Percentiles rank a stretch among this genome's conserved stretches.
phyloP scores from a whole-genome alignment of 2,888 invertebrate species.

The Agelastica alni region DNA sequence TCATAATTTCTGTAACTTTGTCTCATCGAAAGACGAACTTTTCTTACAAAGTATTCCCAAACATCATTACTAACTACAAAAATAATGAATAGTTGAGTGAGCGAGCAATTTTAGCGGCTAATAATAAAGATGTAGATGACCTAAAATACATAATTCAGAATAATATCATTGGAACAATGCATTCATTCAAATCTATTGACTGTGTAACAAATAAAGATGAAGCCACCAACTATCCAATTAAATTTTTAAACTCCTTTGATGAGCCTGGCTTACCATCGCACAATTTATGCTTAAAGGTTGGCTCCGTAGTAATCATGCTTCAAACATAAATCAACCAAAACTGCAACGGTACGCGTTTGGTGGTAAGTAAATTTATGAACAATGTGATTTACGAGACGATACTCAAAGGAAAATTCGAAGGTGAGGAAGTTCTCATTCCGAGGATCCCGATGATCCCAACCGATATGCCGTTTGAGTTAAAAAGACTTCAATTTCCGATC shows the following conservation, averaged over 20 bases:
- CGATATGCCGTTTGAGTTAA: too few species aligned
- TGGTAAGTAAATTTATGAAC: too few species aligned
- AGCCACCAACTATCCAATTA: too few species aligned
- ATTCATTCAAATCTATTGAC: constrained; percentile 22
- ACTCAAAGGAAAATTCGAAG: too few species aligned
- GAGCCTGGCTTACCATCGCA: neutral
- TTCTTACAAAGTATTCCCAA: constrained; percentile 41
- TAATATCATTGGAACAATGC: constrained; percentile 32
- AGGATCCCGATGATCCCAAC: too few species aligned
- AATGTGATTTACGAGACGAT: too few species aligned
- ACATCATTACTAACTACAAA: constrained; percentile 39
- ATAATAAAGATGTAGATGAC: constrained; percentile 48
- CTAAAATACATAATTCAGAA: constrained; percentile 44
- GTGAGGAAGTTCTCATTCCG: too few species aligned
- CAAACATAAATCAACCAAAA: neutral
- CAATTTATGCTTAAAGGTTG: too few species aligned
- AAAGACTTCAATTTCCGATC: too few species aligned
- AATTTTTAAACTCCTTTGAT: too few species aligned
- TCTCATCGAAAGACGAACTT: constrained; percentile 32
- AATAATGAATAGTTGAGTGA: constrained; percentile 41
- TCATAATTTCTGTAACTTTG: constrained; percentile 46
- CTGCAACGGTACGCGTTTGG: neutral
- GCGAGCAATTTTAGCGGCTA: constrained; percentile 35
- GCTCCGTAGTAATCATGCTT: neutral
- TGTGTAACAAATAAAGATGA: neutral